phyloP scores from a whole-genome alignment of 2,797 vertebrate species.

The Momotus momota region DNA sequence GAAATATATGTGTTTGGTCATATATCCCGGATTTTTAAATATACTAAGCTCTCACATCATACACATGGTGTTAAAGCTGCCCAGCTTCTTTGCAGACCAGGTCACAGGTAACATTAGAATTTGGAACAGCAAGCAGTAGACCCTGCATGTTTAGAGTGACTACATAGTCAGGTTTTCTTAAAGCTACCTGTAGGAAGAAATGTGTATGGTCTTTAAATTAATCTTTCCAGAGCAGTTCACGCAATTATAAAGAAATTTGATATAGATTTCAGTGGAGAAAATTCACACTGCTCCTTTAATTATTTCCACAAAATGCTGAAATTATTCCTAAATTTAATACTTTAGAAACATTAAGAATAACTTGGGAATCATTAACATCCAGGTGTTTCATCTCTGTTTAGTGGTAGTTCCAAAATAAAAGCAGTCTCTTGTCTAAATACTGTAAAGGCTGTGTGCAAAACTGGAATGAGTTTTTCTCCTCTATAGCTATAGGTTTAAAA shows the following conservation, averaged over 20 bases:
- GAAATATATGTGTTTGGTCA: neutral
- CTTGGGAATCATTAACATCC: neutral
- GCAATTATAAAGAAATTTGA: neutral
- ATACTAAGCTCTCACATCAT: neutral
- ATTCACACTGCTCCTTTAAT: neutral
- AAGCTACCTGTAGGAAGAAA: neutral
- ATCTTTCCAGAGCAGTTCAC: neutral
- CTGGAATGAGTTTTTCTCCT: neutral
- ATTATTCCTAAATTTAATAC: neutral
- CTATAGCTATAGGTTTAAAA: neutral
- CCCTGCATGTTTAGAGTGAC: neutral
- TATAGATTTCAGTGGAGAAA: neutral
- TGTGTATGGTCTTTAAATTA: neutral
- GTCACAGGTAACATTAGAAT: neutral
- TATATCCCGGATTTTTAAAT: neutral
- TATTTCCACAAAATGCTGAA: neutral
- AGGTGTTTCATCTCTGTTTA: neutral
- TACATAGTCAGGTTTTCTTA: neutral
- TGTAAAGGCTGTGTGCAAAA: neutral
- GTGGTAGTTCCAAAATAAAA: neutral
- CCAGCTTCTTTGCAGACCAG: neutral
- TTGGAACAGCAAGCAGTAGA: neutral
- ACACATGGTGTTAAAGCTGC: neutral
- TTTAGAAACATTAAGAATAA: neutral
- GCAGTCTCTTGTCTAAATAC: neutral